Base-by-base conservation (phyloP, 1,140 invertebrate species). In the Cyclina sinensis region DNA sequence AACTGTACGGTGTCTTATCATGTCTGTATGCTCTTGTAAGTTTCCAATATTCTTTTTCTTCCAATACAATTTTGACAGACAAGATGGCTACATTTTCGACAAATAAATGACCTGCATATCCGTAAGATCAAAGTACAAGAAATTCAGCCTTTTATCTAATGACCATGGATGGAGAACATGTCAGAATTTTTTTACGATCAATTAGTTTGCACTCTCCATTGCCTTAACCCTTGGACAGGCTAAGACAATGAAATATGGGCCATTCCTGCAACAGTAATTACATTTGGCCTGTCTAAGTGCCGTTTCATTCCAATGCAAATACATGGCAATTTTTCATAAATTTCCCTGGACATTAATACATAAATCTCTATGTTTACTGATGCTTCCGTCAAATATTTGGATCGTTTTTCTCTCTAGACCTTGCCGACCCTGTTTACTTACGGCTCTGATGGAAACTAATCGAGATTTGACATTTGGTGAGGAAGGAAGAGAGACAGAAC, bases 151-250 rank as follows among this genome's bases (percentile, higher is more conserved):
- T 39, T 70, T 70, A 70, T 70, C 65, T 70, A 70, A 70, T 70
- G 65, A 70, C 32, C 65, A 70, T 21, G 32, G 30, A 70, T 35
- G 35, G 37, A 12, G 65, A 70, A 70, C 37, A 70, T 70, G 65
- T 70, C 65, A 35, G 65, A 70, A 37, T n/a, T 30, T 62, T n/a
- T 70, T 70, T 70, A 70, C 24, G 65, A 70, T 70, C 65, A 70
- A 70, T 70, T 70, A 70, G 65, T 70, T 65, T 65, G n/a, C 32
- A 2, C 24, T 11, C 32, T 32, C 30, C 24, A 9, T 35, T 35
- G 57, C 35, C 21, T 37, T 70, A 70, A 39, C 65, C 65, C 35
- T 39, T 5, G 32, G 65, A 70, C 65, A 27, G n/a, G 65, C 65
- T 16, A 37, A 70, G 65, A 70, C 65, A 70, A 70, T 70, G 65